Percentiles rank a stretch among this genome's conserved stretches.
These are phyloP conservation scores for Pitangus sulphuratus DNA, from an alignment of 2,797 vertebrate species.

Conservation along the genomic window DNA sequence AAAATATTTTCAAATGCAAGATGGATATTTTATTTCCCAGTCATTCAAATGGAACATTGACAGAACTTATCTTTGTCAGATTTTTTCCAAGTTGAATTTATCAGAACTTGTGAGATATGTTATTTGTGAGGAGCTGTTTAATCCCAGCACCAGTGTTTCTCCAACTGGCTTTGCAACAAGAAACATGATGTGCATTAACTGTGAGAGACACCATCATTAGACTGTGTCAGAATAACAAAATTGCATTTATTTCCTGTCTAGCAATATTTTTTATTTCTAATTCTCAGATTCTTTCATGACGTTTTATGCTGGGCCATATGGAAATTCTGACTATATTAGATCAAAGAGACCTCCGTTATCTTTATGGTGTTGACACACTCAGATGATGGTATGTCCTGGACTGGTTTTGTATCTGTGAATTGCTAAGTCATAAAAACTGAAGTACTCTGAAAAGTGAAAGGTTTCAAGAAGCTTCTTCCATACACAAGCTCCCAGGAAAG, in stretches of 20 bases:
- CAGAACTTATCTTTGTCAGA: neutral
- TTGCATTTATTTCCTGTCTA: neutral
- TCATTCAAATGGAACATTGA: neutral
- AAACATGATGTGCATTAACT: neutral
- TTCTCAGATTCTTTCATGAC: conserved; percentile 12
- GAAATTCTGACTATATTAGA: neutral
- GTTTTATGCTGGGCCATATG: neutral
- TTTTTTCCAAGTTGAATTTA: neutral
- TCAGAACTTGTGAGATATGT: neutral
- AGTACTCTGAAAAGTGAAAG: neutral
- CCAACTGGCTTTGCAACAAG: neutral
- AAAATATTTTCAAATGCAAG: neutral
- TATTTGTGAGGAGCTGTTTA: neutral
- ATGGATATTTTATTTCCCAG: neutral
- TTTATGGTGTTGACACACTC: neutral
- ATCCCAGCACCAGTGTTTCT: neutral
- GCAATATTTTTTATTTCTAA: neutral
- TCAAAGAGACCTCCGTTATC: neutral
- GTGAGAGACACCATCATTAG: neutral
- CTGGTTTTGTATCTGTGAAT: neutral
- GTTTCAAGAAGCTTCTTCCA: neutral
- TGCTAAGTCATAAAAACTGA: neutral
- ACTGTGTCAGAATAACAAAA: neutral
- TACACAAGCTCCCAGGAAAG: neutral
- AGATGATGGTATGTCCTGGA: neutral